Evolutionary conservation across 2,888 invertebrate species (phyloP).

Genomic region (Pinctada fucata): DNA sequence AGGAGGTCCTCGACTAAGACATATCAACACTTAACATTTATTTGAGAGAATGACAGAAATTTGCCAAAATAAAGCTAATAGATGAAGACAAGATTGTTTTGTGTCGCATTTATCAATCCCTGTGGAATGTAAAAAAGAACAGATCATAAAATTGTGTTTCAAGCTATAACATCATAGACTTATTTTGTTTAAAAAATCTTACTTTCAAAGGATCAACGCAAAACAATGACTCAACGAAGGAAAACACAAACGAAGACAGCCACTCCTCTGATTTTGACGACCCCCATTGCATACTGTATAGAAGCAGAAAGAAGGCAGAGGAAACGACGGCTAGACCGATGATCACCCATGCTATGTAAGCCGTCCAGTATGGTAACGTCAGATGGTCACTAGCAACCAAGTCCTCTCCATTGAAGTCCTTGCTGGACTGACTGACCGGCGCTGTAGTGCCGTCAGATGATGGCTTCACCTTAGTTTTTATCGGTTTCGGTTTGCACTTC

Average conservation of each 20-base stretch:
- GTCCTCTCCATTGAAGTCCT: background rate
- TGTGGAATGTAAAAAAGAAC: too few species aligned
- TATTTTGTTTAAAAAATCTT: background rate
- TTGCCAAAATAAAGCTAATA: too few species aligned
- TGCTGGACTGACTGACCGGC: background rate
- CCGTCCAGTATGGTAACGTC: constrained; percentile 48
- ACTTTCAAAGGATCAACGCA: constrained; percentile 55
- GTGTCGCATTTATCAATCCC: too few species aligned
- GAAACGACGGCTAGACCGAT: constrained; percentile 41
- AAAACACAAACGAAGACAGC: constrained; percentile 49
- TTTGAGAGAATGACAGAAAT: too few species aligned
- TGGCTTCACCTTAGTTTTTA: background rate
- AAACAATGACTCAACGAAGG: constrained; percentile 52
- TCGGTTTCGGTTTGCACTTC: constrained; percentile 29
- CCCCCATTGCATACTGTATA: constrained; percentile 59
- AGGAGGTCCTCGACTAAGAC: too few species aligned
- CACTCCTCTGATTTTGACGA: constrained; percentile 56
- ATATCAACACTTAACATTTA: too few species aligned
- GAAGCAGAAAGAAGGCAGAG: constrained; percentile 54
- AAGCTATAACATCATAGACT: too few species aligned
- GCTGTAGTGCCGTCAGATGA: background rate
- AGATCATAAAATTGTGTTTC: too few species aligned
- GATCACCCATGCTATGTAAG: constrained; percentile 56
- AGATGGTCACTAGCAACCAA: constrained; percentile 1
- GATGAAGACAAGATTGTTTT: too few species aligned